Base-by-base conservation (phyloP, 1,140 invertebrate genomes). In the Drosophila pectinifera region DNA sequence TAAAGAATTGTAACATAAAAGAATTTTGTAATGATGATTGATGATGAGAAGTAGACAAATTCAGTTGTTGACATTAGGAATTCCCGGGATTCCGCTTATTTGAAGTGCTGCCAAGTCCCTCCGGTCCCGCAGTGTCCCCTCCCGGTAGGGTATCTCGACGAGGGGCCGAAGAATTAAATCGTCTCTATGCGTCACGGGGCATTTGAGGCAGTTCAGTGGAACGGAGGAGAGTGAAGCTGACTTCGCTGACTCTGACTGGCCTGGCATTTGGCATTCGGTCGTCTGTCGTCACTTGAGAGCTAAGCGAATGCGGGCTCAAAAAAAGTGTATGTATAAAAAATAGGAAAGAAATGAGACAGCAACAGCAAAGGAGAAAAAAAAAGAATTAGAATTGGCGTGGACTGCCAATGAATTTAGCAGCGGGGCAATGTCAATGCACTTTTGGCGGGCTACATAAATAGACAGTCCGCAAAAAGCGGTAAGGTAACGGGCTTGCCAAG, bases 361-460 rank as follows among this genome's bases (percentile, higher is more conserved):
- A 46, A 53, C 22, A 46, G 49, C 49, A 39, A 36, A 63, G 63
- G 57, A 75, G 28, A 55, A 28, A 80, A 65, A 68, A 61, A 45
- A 56, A 43, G 51, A 83, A 88, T 83, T 83, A 80, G 81, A 86
- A 82, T 86, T 83, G 82, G 79, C 78, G 76, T 82, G 70, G 59
- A 56, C 63, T 73, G 83, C 70, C 83, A 86, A 86, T 86, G 82
- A 81, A 86, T 78, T 85, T 75, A 69, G 83, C 83, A 76, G 64
- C 78, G 70, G 38, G 80, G 73, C 81, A 86, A 86, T 86, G 83
- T 86, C 83, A 86, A 88, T 86, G 83, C 84, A 73, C 83, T 86
- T 83, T 83, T 58, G 39, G 55, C 36, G 67, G 57, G 26, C 45
- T 54, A 56, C 58, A 42, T 78, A 82, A 82, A 82, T 73, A 81